Evolutionary conservation across 2,888 invertebrate species (phyloP), one percentile per base, ranked within the genome.

Genomic region (Onchidella celtica): DNA sequence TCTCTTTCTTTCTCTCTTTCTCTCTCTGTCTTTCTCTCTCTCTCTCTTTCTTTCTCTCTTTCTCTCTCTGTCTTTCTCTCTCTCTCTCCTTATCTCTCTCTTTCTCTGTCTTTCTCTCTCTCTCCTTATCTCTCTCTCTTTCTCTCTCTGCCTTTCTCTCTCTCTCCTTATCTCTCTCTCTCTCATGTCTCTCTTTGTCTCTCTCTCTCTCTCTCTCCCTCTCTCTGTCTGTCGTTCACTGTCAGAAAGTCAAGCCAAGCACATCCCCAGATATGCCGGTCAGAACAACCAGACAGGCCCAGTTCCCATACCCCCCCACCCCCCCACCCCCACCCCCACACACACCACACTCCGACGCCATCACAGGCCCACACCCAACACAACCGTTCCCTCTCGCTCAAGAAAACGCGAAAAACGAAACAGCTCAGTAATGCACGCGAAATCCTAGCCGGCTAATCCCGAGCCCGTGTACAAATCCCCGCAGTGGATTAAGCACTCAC

Each of bases 131-230:
- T n/a, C n/a, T n/a, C n/a, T n/a, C n/a, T n/a, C n/a, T n/a, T 24
- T 38, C n/a, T 27, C 36, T 24, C 14, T 34, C 27, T 24, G 2
- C 59, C 74, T 59, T 36, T 32, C 61, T 57, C 2, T 74, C 61
- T 61, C 24, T 74, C 6, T 57, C 3, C 34, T 59, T 40, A 4
- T n/a, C n/a, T n/a, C n/a, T n/a, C n/a, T n/a, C n/a, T n/a, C n/a
- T n/a, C n/a, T n/a, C n/a, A n/a, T n/a, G n/a, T n/a, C n/a, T n/a
- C n/a, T n/a, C n/a, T n/a, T n/a, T n/a, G n/a, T n/a, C n/a, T n/a
- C n/a, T n/a, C 61, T 14, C 75, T 59, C 75, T 36, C 36, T 47
- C 55, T 55, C 55, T 72, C 29, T 72, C n/a, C 38, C 55, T 72
- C 55, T 47, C 55, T 40, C 55, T 40, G 27, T 55, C 4, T 72